phyloP scores from a whole-genome alignment of 2,113 vertebrate species.

The Cryptotis parvus region DNA sequence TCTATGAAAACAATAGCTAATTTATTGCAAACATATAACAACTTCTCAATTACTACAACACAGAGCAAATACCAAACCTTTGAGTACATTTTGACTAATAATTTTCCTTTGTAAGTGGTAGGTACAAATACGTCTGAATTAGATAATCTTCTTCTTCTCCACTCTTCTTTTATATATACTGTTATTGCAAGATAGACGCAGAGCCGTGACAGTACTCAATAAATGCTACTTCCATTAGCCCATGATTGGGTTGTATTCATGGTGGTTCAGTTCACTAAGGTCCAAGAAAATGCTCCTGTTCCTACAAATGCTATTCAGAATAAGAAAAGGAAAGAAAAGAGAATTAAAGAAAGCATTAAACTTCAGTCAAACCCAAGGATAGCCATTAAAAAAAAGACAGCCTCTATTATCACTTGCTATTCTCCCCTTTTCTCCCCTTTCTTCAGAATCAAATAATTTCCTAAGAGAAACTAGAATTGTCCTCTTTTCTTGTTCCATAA shows the following conservation, averaged over 20 bases:
- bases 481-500: neutral
- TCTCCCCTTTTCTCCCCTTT: slow-evolving; percentile 22
- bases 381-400: neutral
- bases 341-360: neutral
- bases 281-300: slow-evolving; percentile 51
- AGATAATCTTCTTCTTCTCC: neutral
- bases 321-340: neutral
- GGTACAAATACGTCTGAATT: neutral
- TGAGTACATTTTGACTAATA: neutral
- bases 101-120: neutral
- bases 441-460: neutral
- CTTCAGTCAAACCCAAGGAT: neutral
- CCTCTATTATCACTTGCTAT: neutral
- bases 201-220: neutral
- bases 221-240: slow-evolving; percentile 23
- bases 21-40: neutral
- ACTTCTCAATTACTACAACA: neutral
- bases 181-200: too few relatives aligned
- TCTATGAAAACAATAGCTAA: neutral
- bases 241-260: slow-evolving; percentile 3
- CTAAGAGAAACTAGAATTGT: slow-evolving; percentile 17
- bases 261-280: neutral
- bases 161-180: neutral
- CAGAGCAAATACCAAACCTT: neutral
- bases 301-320: neutral